Evolutionary conservation across 2,113 vertebrate species (phyloP).

Genomic region (Dromiciops gliroides): DNA sequence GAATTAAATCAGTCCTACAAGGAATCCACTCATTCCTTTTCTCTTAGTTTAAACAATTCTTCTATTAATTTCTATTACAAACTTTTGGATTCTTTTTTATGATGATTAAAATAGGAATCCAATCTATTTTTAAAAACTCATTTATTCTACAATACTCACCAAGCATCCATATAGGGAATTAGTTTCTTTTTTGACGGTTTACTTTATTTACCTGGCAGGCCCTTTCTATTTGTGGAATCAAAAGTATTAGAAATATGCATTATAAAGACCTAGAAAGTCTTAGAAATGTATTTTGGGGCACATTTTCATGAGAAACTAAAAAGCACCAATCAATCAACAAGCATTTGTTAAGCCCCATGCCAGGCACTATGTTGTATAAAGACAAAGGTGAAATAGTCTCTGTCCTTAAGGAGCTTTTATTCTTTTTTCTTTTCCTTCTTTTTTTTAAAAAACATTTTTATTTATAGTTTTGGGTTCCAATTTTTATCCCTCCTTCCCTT

Average conservation of each 20-base stretch:
- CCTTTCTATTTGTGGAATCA: slow-evolving; percentile 8
- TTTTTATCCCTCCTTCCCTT: no score
- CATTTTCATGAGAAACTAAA: slow-evolving; percentile 21
- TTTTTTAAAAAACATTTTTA: no score
- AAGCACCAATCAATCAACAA: not conserved
- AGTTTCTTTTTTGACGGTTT: slow-evolving; percentile 42
- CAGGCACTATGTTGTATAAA: not conserved
- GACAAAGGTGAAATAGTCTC: not conserved
- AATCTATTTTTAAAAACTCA: slow-evolving; percentile 54
- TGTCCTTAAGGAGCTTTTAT: not conserved
- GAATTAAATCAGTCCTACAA: slow-evolving; percentile 54
- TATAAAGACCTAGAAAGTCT: not conserved
- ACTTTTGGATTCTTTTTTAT: slow-evolving; percentile 51
- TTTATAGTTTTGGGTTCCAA: no score
- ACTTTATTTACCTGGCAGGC: slow-evolving; percentile 25
- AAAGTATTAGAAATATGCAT: not conserved
- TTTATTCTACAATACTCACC: slow-evolving; percentile 43
- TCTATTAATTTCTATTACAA: slow-evolving; percentile 64
- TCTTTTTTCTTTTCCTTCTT: no score
- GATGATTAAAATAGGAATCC: slow-evolving; percentile 46
- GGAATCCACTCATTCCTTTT: slow-evolving; percentile 57
- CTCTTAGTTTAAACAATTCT: slow-evolving; percentile 66
- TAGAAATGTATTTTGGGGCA: slow-evolving; percentile 30
- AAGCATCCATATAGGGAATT: slow-evolving; percentile 50
- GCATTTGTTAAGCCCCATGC: not conserved